A percentile compares a stretch with the other conserved stretches of the same genome.
Conservation (phyloP, 2,113 vertebrate species). For the Hippopotamus amphibius region DNA sequence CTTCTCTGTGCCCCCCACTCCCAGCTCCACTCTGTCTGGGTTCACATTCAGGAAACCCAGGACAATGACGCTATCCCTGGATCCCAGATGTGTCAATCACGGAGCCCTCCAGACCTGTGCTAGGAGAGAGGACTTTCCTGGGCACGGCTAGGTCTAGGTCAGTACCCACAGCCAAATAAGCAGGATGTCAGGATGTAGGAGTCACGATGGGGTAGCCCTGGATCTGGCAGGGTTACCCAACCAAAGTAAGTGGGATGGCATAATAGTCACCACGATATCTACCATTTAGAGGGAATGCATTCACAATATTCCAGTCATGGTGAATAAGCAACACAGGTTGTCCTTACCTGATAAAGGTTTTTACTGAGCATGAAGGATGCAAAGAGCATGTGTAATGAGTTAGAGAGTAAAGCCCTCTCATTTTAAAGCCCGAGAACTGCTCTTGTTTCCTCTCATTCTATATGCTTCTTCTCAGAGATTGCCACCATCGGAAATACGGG, state of each 20-base stretch:
- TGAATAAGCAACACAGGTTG: rapidly evolving
- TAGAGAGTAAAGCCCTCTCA: rapidly evolving
- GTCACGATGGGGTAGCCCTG: rapidly evolving
- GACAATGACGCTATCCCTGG: background rate
- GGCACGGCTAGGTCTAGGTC: rapidly evolving
- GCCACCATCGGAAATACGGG: rapidly evolving
- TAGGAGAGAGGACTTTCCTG: background rate
- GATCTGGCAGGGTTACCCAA: rapidly evolving
- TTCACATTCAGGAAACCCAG: background rate
- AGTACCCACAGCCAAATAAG: no score
- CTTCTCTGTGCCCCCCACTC: rapidly evolving
- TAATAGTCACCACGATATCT: rapidly evolving
- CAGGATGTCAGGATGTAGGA: no score
- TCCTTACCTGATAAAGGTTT: background rate
- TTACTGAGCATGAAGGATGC: background rate
- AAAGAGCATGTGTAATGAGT: rapidly evolving
- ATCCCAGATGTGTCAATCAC: background rate
- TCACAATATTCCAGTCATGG: background rate
- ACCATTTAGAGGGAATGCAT: background rate
- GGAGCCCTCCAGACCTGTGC: background rate
- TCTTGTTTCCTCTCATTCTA: background rate
- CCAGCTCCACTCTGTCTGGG: background rate
- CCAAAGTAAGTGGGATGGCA: background rate
- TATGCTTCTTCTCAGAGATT: background rate
- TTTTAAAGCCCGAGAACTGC: background rate